Evolutionary conservation across 2,113 vertebrate genomes (phyloP).

Genomic region (Petrocephalus microphthalmus): DNA sequence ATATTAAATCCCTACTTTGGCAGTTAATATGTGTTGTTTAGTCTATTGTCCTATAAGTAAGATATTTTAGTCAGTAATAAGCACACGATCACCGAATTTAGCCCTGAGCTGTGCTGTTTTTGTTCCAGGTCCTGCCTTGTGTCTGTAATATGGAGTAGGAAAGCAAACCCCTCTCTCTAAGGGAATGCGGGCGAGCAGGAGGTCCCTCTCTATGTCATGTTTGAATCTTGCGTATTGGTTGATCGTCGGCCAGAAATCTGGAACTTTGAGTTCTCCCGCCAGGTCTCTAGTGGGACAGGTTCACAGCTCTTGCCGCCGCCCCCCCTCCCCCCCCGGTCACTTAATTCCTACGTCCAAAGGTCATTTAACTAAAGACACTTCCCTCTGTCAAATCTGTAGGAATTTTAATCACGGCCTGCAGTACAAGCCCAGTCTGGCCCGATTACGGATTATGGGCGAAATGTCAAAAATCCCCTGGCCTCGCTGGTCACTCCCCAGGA

Average conservation of each 20-base stretch:
- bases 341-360: not conserved
- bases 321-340: not conserved
- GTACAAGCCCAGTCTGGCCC: not conserved
- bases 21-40: too few species aligned
- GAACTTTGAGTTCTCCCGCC: not conserved
- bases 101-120: too few species aligned
- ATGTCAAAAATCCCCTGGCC: not conserved
- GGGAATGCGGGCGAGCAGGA: not conserved
- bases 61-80: too few species aligned
- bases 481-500: not conserved
- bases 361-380: not conserved
- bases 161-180: not conserved
- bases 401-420: not conserved
- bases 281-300: not conserved
- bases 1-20: too few species aligned
- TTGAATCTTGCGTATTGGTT: slow-evolving; percentile 12
- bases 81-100: too few species aligned
- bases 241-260: not conserved
- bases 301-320: not conserved
- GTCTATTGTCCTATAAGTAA: too few species aligned
- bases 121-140: too few species aligned
- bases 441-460: not conserved
- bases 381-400: not conserved
- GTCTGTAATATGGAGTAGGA: not conserved
- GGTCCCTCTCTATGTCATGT: not conserved